Base-by-base conservation (phyloP, 2,797 vertebrate genomes). In the Cercopithecus mitis region DNA sequence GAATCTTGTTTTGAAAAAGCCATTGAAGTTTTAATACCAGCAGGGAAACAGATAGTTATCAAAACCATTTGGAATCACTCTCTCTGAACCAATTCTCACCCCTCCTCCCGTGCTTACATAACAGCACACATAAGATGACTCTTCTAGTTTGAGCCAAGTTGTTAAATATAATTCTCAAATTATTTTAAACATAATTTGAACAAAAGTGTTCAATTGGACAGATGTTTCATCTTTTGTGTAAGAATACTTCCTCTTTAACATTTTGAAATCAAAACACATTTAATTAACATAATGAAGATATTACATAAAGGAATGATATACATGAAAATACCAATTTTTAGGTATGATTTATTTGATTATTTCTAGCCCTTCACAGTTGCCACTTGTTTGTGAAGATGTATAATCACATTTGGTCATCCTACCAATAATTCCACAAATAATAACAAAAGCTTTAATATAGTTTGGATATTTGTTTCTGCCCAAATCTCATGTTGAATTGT, bases 41-140 rank as follows among this genome's bases (percentile, higher is more conserved):
- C 24, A 79, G 67, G 55, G 24, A 88, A 92, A 61, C 17, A 97
- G 70, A 96, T 97, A 95, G 55, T 64, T 95, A 95, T 96, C 92
- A 91, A 77, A 94, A 96, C 14, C 47, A 75, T 90, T 96, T 77
- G 79, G 43, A 75, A 75, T 88, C n/a, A 81, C 33, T 75, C 1
- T 30, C 27, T 92, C 5, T 87, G 82, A 86, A 86, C 17, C 43
- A 64, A 12, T 70, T 94, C 64, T 93, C 41, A 55, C 19, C 13
- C 17, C 1, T 58, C 4, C 36, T 45, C 24, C 17, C 6, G 2
- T 47, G 1, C 45, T 73, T 86, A 57, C 6, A 85, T 77, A 92
- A 95, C 87, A 90, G 8, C 17, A 90, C 20, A 41, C 4, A 1
- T 25, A 83, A 39, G 3, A 13, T 57, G 55, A 83, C 12, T 80